A percentile compares a stretch with the other conserved stretches of the same genome.
phyloP scores from a whole-genome alignment of 1,140 invertebrate species.

The Condylostylus longicornis region DNA sequence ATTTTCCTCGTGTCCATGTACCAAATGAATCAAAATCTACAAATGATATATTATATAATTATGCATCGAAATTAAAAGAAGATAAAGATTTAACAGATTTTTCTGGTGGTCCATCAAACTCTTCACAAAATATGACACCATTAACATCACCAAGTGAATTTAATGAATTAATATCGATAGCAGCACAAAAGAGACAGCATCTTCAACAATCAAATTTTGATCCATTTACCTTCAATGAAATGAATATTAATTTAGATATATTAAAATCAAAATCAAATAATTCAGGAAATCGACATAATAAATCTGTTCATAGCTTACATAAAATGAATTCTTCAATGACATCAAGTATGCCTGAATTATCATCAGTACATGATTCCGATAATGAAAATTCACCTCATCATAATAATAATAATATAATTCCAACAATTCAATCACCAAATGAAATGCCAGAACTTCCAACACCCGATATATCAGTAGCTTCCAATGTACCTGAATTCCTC shows the following conservation, averaged over 20 bases:
- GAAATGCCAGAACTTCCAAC: slow-evolving; percentile 26
- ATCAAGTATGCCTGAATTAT: slow-evolving; percentile 26
- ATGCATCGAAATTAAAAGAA: neutral
- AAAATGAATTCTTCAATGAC: slow-evolving; percentile 23
- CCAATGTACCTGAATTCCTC: slow-evolving; percentile 23
- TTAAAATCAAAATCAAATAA: slow-evolving; percentile 11
- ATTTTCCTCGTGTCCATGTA: neutral
- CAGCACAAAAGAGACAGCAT: slow-evolving; percentile 17
- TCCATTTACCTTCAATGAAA: slow-evolving; percentile 29
- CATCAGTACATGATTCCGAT: slow-evolving; percentile 6
- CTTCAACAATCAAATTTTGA: slow-evolving; percentile 12
- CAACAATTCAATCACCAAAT: slow-evolving; percentile 10
- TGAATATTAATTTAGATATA: slow-evolving; percentile 24
- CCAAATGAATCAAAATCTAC: too few species aligned
- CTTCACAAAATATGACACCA: slow-evolving; percentile 26
- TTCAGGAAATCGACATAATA: slow-evolving; percentile 19
- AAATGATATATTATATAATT: too few species aligned
- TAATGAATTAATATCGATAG: slow-evolving; percentile 19
- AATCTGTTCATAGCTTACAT: slow-evolving; percentile 16
- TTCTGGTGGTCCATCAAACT: slow-evolving; percentile 18
- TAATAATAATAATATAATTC: slow-evolving; percentile 13
- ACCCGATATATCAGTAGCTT: slow-evolving; percentile 27
- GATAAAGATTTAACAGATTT: slow-evolving; percentile 23
- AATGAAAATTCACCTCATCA: slow-evolving; percentile 15
- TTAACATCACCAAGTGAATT: slow-evolving; percentile 26